Base-by-base conservation (phyloP, 2,888 invertebrate genomes). In the Saturnia japonica region DNA sequence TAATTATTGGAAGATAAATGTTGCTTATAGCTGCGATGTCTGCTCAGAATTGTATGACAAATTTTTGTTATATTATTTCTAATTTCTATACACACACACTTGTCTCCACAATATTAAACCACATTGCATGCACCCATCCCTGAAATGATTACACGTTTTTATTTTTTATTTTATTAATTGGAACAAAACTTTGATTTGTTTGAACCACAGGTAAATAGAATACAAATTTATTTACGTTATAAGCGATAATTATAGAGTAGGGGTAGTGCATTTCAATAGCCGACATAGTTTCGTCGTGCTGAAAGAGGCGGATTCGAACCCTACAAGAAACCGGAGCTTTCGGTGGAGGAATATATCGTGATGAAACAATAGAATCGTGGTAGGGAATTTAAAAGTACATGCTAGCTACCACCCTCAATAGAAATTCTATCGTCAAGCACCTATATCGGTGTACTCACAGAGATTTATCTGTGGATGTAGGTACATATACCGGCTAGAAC, bases 11-110 rank as follows among this genome's bases (percentile, higher is more conserved):
- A 88, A 84, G 83, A 83, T 91, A 85, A 85, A 86, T 92, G 90
- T 91, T 91, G 90, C 91, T 89, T 90, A 88, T 83, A 88, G 88
- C 87, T 88, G 84, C 78, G 83, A 86, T 87, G 84, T 90, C 83
- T 88, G 90, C 91, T 91, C 89, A 80, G 82, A 14, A 28, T 25
- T 28, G 16, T 28, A 57, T 57, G 19, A 57, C 12, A 57, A 22
- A 0, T 57, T 57, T 57, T 57, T 1, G 9, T 57, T 11, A 28
- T 28, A 4, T 60, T 81, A 79, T 84, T 74, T 81, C 80, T 79
- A 76, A 80, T 84, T 14, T 60, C 76, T 77, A 81, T 84, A 80
- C 34, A 64, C 64, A 64, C 9, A 64, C 40, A 64, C 11, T 40
- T 64, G 8, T 40, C 64, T 40, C 34, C 64, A 40, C 19, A 40